phyloP scores from a whole-genome alignment of 2,888 invertebrate species.

The Eristalis arbustorum region DNA sequence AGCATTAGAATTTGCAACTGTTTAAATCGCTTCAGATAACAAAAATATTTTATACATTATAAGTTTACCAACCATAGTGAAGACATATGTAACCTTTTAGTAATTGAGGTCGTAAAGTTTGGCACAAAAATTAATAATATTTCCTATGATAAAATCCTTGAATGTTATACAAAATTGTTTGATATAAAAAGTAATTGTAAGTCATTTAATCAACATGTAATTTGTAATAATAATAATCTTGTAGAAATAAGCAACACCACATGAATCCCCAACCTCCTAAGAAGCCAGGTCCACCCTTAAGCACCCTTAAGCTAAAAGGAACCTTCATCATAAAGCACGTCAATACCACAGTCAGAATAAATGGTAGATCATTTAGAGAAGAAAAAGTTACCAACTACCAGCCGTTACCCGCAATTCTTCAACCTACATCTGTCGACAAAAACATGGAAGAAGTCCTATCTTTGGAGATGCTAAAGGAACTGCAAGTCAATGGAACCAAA shows the following conservation, averaged over 20 bases:
- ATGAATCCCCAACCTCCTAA: constrained; percentile 6
- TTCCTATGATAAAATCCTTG: constrained; percentile 10
- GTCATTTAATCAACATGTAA: background rate
- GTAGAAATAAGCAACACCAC: constrained; percentile 7
- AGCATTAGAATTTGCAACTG: constrained; percentile 47
- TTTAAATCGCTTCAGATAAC: too few species aligned
- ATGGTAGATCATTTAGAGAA: background rate
- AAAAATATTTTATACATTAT: too few species aligned
- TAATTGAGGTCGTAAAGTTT: constrained; percentile 39
- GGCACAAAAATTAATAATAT: constrained; percentile 24
- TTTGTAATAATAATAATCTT: background rate
- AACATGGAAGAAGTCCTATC: background rate
- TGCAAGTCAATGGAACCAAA: background rate
- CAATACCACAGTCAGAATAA: background rate
- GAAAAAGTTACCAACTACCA: background rate
- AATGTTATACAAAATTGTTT: constrained; percentile 17
- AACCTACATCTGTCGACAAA: background rate
- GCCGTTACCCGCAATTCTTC: background rate
- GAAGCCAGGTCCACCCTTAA: background rate
- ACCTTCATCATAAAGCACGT: background rate
- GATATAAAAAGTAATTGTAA: background rate
- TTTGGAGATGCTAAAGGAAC: background rate
- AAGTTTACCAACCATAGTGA: constrained; percentile 22
- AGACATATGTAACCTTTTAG: constrained; percentile 30
- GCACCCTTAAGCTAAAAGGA: background rate